Evolutionary conservation across 2,888 invertebrate species (phyloP), one percentile per base, ranked within the genome.

Genomic region (Drosophila recens): DNA sequence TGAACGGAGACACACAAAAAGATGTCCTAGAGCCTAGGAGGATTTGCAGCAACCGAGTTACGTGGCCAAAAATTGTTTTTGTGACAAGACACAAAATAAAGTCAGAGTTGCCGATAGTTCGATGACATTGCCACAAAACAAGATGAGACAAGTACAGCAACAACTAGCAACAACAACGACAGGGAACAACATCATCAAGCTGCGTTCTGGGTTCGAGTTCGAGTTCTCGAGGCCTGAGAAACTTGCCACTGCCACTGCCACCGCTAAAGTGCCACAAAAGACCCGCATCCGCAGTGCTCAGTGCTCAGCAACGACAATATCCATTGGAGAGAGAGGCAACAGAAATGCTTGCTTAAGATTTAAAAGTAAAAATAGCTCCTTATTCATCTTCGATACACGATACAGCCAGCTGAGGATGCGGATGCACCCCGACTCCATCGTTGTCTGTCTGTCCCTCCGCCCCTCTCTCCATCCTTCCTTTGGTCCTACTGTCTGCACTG

Each of bases 321-420:
- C 61, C 77, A 62, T 30, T 43, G 23, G 30, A 64, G 63, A 6
- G 49, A 38, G 59, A 34, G n/a, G 59, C 38, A 40, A 49, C 40
- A 43, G 68, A 64, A 78, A 61, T 73, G 80, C 79, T 74, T 81
- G 79, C 72, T 72, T 65, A 79, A 79, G 86, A 90, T 89, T 87
- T 90, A 90, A 87, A 91, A 86, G 90, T 91, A 90, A 90, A 91
- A 91, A 91, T 90, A 91, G 90, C 90, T 91, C 80, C 91, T 91
- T 91, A 91, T 91, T 91, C 91, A 91, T 91, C 89, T 91, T 89
- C 87, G 87, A 90, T 87, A 82, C 73, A 72, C 78, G 76, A 69
- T 27, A 27, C 27, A 70, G 42, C 46, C 63, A 40, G 75, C 75
- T 71, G 80, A 72, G 80, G 72, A 69, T 72, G 73, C 76, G 59